Evolutionary conservation across 1,140 invertebrate species (phyloP), one percentile per base, ranked within the genome.

Genomic region (Trypoxylus dichotomus): DNA sequence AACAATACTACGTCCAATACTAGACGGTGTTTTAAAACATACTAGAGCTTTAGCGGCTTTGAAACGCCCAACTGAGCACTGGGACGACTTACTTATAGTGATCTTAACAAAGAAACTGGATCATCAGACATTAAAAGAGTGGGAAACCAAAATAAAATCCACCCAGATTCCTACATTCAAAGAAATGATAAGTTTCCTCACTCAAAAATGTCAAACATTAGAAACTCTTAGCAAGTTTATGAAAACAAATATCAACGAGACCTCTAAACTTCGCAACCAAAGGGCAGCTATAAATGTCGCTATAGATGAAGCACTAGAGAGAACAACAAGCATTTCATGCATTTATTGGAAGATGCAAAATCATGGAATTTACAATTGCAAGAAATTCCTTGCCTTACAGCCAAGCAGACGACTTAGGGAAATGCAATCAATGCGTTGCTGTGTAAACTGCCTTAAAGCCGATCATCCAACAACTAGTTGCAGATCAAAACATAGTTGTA

Each of bases 71-170:
- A 71, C 29, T 2, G n/a, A 71, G 5, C 42, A 79, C 58, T 86
- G 83, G 83, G 84, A 84, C 79, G 78, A 81, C 0, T 25, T 85
- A 32, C 78, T 86, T 29, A 79, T 86, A 76, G 77, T 82, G 79
- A 25, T 84, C 10, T 72, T 83, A 10, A 80, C 79, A 25, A 79
- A 82, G 24, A 85, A 85, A 78, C 76, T 85, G 37, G 83, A 85
- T 68, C 58, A 41, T 19, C 75, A 79, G n/a, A 81, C 84, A 19
- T 73, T 80, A 60, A 82, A 83, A 76, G 80, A 83, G 47, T 85
- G 83, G 84, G 83, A 85, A 78, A 29, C 63, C 11, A 29, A 13
- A 15, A 8, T 71, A n/a, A 25, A 19, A 6, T 6, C 29, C 2
- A 79, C 79, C 10, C 77, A 80, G 8, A 43, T 79, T 2, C 21